Evolutionary conservation across 37 sponge, comb jelly and placozoan genomes (phyloP).

Genomic region (Oopsacas minuta): DNA sequence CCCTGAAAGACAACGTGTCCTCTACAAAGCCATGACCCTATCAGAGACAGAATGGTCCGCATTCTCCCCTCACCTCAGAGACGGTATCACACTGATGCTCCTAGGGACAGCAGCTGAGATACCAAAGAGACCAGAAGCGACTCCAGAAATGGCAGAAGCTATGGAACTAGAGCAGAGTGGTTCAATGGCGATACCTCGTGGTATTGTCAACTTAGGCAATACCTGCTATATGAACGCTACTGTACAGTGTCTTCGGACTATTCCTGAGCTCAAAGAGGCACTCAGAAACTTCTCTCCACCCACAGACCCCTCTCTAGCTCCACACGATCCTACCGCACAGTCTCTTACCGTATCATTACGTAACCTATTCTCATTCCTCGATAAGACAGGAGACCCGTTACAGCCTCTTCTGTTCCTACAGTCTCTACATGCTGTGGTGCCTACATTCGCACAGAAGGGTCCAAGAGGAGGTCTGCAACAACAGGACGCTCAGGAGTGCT

Average conservation of each 20-base stretch:
- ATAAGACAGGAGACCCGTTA: conserved; percentile 49
- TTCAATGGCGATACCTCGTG: conserved; percentile 47
- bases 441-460: conserved; percentile 72
- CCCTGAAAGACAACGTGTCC: conserved; percentile 32
- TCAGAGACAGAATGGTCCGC: background rate
- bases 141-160: background rate
- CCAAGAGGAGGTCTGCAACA: conserved; percentile 55
- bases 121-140: background rate
- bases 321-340: conserved; percentile 11
- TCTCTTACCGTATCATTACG: background rate
- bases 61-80: conserved; percentile 11
- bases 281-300: conserved; percentile 22
- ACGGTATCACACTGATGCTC: conserved; percentile 17
- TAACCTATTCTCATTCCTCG: conserved; percentile 13
- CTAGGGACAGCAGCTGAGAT: conserved; percentile 7
- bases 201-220: conserved; percentile 88
- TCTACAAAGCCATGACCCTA: conserved; percentile 42
- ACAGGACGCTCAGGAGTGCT: conserved; percentile 98
- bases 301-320: background rate
- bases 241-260: conserved; percentile 79
- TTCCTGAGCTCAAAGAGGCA: conserved; percentile 68
- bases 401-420: conserved; percentile 48
- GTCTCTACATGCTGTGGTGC: conserved; percentile 58
- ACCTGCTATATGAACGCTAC: conserved; percentile 98
- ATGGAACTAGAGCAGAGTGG: background rate